phyloP scores from a whole-genome alignment of 2,888 invertebrate species.

The Drosophila robusta region DNA sequence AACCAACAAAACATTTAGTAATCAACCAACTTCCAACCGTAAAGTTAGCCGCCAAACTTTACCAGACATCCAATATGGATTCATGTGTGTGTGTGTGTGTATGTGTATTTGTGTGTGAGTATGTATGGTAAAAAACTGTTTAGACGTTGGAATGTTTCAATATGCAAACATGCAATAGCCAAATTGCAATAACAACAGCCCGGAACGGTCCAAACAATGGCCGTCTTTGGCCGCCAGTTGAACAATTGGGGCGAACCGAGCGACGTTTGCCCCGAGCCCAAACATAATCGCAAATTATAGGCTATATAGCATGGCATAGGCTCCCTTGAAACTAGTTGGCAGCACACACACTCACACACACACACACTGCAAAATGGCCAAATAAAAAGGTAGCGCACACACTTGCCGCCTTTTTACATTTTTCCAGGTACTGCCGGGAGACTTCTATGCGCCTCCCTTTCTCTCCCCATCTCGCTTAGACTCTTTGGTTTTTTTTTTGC shows the following conservation, averaged over 20 bases:
- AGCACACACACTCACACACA: slow-evolving; percentile 21
- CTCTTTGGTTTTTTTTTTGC: slow-evolving; percentile 48
- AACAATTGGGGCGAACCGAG: slow-evolving; percentile 24
- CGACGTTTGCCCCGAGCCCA: slow-evolving; percentile 42
- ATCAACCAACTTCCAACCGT: slow-evolving; percentile 31
- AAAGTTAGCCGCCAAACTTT: slow-evolving; percentile 26
- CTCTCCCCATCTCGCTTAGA: background rate
- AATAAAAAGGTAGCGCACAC: slow-evolving; percentile 45
- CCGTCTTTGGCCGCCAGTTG: slow-evolving; percentile 35
- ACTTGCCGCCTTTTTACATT: slow-evolving; percentile 59
- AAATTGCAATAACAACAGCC: slow-evolving; percentile 70
- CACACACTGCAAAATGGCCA: slow-evolving; percentile 31
- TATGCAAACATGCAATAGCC: slow-evolving; percentile 75
- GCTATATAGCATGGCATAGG: slow-evolving; percentile 65
- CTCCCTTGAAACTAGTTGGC: slow-evolving; percentile 61
- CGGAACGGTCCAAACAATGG: slow-evolving; percentile 50
- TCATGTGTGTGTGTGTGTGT: background rate
- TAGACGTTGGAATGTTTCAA: slow-evolving; percentile 65
- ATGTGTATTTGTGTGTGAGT: too few species aligned
- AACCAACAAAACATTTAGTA: slow-evolving; percentile 54
- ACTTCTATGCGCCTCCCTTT: slow-evolving; percentile 1
- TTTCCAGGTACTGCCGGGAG: slow-evolving; percentile 50
- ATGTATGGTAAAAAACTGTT: slow-evolving; percentile 45
- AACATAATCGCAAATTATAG: slow-evolving; percentile 80
- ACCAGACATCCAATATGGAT: slow-evolving; percentile 23